Conservation (phyloP, 1,140 invertebrate genomes). For the Bombus soroeensis region DNA sequence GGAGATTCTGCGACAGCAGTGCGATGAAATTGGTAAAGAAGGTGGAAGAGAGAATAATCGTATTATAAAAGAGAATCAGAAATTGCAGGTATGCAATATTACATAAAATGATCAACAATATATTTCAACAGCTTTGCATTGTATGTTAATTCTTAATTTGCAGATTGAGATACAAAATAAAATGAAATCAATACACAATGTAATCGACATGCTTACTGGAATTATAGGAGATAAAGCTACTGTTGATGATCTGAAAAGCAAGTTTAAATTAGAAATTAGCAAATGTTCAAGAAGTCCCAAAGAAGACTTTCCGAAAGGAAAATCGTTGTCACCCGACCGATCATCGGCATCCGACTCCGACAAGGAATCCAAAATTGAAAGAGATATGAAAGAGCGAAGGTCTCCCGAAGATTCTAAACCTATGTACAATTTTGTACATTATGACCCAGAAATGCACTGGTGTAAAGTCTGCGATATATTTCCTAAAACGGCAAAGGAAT, state of each 20-base stretch:
- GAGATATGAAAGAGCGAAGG: slow-evolving; percentile 68
- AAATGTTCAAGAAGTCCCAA: slow-evolving; percentile 78
- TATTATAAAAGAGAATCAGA: slow-evolving; percentile 90
- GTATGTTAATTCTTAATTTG: slow-evolving; percentile 54
- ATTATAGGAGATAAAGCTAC: slow-evolving; percentile 89
- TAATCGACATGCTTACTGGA: slow-evolving; percentile 91
- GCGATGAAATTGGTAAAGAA: slow-evolving; percentile 88
- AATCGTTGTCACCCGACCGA: slow-evolving; percentile 76
- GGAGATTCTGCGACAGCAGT: slow-evolving; percentile 89
- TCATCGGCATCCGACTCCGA: slow-evolving; percentile 75
- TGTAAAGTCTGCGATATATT: slow-evolving; percentile 93
- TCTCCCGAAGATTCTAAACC: slow-evolving; percentile 74
- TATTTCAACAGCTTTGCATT: neutral
- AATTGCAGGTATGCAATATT: slow-evolving; percentile 86
- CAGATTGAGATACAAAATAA: slow-evolving; percentile 92
- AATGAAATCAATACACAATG: slow-evolving; percentile 91
- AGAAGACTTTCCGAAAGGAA: slow-evolving; percentile 77
- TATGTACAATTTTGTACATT: slow-evolving; percentile 91
- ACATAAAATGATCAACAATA: neutral
- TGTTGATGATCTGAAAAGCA: slow-evolving; percentile 78
- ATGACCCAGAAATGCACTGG: slow-evolving; percentile 95
- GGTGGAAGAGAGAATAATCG: slow-evolving; percentile 86
- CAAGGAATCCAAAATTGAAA: slow-evolving; percentile 78
- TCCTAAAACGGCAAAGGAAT: slow-evolving; percentile 92
- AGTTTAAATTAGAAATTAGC: slow-evolving; percentile 75